phyloP scores from a whole-genome alignment of 1,140 invertebrate species.

The Ceratosolen solmsi region DNA sequence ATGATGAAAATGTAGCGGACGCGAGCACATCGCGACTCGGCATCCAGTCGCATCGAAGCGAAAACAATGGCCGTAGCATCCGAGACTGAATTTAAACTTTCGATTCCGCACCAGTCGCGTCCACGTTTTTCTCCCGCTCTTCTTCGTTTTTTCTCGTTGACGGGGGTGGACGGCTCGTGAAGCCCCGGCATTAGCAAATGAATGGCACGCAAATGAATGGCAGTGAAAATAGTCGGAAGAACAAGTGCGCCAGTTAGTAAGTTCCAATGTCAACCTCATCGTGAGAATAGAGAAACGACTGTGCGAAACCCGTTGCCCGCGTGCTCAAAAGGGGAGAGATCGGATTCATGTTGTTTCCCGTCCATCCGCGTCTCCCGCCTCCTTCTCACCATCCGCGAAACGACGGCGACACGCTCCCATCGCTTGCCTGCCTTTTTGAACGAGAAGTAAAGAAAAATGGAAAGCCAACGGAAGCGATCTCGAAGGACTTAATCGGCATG shows the following conservation, averaged over 20 bases:
- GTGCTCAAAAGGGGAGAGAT: conserved; percentile 39
- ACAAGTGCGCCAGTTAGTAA: background rate
- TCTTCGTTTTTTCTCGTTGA: background rate
- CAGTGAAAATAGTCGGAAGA: conserved; percentile 25
- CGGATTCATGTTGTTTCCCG: conserved; percentile 14
- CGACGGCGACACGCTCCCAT: background rate
- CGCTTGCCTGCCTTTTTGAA: background rate
- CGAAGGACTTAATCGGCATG: no score
- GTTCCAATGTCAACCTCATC: conserved; percentile 1
- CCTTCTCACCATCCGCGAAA: background rate
- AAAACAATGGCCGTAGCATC: conserved; percentile 18
- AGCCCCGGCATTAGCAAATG: background rate
- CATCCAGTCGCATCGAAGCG: no score
- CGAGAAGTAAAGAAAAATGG: background rate
- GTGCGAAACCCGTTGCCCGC: conserved; percentile 21
- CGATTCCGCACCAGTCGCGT: background rate
- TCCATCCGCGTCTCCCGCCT: background rate
- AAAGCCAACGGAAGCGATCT: background rate
- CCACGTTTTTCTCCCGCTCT: background rate
- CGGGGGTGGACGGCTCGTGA: background rate
- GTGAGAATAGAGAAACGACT: conserved; percentile 43
- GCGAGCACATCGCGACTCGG: no score
- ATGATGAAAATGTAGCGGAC: background rate
- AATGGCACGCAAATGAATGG: conserved; percentile 34
- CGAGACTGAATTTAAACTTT: conserved; percentile 40